A percentile compares a stretch with the other conserved stretches of the same genome.
Conservation (phyloP, 2,797 vertebrate genomes). For the Girardinus metallicus region DNA sequence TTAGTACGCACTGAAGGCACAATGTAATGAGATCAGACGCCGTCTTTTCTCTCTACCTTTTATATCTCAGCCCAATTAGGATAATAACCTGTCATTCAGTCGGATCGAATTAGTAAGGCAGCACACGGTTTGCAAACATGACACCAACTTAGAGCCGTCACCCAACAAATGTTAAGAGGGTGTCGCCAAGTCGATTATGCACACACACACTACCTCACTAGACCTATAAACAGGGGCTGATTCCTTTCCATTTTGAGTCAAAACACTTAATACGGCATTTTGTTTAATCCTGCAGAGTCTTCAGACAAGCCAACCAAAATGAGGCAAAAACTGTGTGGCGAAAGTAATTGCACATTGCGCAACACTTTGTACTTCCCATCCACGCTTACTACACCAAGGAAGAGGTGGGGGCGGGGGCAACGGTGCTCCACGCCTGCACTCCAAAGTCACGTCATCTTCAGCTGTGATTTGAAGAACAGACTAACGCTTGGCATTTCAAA, state of each 20-base stretch:
- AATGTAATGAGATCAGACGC: neutral
- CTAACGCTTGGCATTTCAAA: neutral
- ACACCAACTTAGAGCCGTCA: slow-evolving; percentile 15
- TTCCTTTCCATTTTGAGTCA: neutral
- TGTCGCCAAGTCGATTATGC: neutral
- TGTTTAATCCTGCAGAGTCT: neutral
- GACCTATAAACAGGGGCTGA: neutral
- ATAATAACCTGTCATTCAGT: slow-evolving; percentile 15
- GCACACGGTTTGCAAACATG: slow-evolving; percentile 30
- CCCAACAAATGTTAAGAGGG: neutral
- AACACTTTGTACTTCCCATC: slow-evolving; percentile 6
- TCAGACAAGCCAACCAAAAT: neutral
- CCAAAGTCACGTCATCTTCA: slow-evolving; percentile 17
- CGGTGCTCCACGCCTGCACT: slow-evolving; percentile 33
- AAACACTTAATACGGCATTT: neutral
- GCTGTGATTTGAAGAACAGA: slow-evolving; percentile 21
- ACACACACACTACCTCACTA: slow-evolving; percentile 3
- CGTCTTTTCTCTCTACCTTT: neutral
- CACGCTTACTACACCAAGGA: neutral
- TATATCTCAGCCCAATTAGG: slow-evolving; percentile 4
- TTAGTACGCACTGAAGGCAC: neutral
- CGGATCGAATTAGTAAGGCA: slow-evolving; percentile 31
- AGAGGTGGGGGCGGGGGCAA: neutral
- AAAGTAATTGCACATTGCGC: slow-evolving; percentile 14
- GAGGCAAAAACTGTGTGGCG: neutral